Base-by-base conservation (phyloP, 2,888 invertebrate genomes). In the Congeria kusceri region DNA sequence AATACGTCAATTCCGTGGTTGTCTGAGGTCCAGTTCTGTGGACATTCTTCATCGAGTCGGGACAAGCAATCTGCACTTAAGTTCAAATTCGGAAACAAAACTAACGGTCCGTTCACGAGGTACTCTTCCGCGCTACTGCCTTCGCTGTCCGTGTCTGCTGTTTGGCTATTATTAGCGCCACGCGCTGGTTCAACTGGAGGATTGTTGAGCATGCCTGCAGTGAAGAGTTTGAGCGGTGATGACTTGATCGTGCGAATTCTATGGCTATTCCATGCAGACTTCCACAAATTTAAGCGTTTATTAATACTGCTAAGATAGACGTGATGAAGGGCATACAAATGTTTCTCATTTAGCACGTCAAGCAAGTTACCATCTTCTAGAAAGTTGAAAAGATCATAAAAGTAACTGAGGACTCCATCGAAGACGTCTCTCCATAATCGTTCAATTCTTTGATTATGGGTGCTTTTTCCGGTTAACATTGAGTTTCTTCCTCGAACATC, bases 341-440 rank as follows among this genome's bases (percentile, higher is more conserved):
- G 61, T 46, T 25, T 23, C 18, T 74, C 74, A 46, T 58, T 59
- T 1, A 74, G 27, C 13, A 39, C 25, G 46, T 49, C 66, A 4
- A 67, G 47, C 11, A 66, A 47, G 28, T 25, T 57, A 11, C 20
- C 13, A 44, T 74, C 66, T 53, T 74, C 74, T 20, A 67, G 18
- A 20, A 47, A 65, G n/a, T 65, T 49, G 67, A 74, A 74, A 15
- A 74, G 62, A 32, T 67, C 56, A 62, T 74, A 67, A 23, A 27
- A 74, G 28, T 58, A 73, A 15, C 53, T 62, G 9, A 74, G 56
- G 15, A 74, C 67, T 18, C 74, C 74, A 18, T 74, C 53, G 47
- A 49, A 74, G 23, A 59, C 61, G 59, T 74, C 74, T 18, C 67
- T 58, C 74, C 66, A 74, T 61, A 75, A 39, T 44, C 75, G 27